Percentiles rank a stretch among this genome's conserved stretches.
phyloP scores from a whole-genome alignment of 2,113 vertebrate genomes.

The Psilopogon haemacephalus region DNA sequence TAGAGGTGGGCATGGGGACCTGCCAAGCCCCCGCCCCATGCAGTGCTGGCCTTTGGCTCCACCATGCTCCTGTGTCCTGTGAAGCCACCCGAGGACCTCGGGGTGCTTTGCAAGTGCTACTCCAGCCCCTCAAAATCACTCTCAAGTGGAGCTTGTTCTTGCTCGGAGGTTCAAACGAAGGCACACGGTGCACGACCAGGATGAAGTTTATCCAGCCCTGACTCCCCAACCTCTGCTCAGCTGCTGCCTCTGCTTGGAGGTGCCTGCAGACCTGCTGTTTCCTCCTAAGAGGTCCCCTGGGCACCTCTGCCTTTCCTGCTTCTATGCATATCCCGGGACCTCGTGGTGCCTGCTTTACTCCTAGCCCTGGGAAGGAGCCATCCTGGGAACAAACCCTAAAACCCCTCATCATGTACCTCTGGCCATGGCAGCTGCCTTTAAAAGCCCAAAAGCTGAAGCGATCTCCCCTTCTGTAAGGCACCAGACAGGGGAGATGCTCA shows the following conservation, averaged over 20 bases:
- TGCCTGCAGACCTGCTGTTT: neutral
- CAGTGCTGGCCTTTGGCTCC: neutral
- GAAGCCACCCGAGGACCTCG: fast-evolving
- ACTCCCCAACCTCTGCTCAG: neutral
- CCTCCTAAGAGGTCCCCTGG: neutral
- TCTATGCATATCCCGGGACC: fast-evolving
- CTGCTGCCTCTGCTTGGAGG: neutral
- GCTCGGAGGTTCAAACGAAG: fast-evolving
- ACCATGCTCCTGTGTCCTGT: neutral
- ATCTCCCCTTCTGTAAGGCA: fast-evolving
- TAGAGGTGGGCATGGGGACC: neutral
- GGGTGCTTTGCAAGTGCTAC: neutral
- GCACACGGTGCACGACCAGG: neutral
- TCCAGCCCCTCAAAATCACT: neutral
- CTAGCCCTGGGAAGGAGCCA: neutral
- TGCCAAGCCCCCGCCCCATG: neutral
- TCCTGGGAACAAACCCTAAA: neutral
- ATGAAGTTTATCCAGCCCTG: neutral
- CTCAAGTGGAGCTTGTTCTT: neutral
- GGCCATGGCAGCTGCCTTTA: neutral
- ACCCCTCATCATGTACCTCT: fast-evolving
- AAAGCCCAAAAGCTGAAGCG: neutral
- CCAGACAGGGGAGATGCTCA: neutral
- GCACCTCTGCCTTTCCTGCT: neutral
- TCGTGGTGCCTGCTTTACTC: neutral